These are phyloP conservation scores for Apotomis betuletana DNA, from an alignment of 2,888 invertebrate species.

Conservation along the genomic window DNA sequence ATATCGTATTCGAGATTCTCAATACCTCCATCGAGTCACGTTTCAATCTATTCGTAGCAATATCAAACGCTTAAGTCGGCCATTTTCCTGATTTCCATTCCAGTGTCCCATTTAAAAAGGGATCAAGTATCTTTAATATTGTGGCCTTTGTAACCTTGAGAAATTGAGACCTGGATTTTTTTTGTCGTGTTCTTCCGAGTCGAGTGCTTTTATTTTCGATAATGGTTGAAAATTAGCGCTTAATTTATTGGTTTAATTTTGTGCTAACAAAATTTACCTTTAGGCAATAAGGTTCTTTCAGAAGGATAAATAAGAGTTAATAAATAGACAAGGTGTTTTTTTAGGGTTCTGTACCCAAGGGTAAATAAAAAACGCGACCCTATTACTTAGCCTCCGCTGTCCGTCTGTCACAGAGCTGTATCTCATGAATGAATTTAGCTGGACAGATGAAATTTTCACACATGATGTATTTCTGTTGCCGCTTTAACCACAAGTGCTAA, in stretches of 20 bases:
- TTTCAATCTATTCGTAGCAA: conserved; percentile 12
- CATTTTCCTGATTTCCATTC: conserved; percentile 2
- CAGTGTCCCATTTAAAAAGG: not conserved
- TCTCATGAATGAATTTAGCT: too few species aligned
- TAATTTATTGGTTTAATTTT: not conserved
- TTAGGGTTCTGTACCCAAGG: too few species aligned
- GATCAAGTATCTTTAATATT: not conserved
- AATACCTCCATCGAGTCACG: conserved; percentile 5
- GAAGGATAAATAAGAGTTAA: too few species aligned
- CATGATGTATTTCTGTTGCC: too few species aligned
- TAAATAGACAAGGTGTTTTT: too few species aligned
- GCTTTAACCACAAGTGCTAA: too few species aligned
- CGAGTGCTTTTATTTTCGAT: not conserved
- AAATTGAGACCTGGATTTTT: not conserved
- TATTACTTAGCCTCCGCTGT: too few species aligned
- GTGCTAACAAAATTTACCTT: too few species aligned
- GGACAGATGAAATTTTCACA: too few species aligned
- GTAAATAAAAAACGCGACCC: too few species aligned
- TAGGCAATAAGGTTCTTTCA: too few species aligned
- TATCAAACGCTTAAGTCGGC: not conserved
- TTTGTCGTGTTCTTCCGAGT: not conserved
- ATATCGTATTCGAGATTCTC: conserved; percentile 1
- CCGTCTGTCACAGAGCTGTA: too few species aligned
- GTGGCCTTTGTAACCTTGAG: not conserved
- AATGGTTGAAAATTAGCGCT: not conserved